A percentile compares a stretch with the other conserved stretches of the same genome.
Conservation (phyloP, 2,113 vertebrate species). For the Nettapus auritus region DNA sequence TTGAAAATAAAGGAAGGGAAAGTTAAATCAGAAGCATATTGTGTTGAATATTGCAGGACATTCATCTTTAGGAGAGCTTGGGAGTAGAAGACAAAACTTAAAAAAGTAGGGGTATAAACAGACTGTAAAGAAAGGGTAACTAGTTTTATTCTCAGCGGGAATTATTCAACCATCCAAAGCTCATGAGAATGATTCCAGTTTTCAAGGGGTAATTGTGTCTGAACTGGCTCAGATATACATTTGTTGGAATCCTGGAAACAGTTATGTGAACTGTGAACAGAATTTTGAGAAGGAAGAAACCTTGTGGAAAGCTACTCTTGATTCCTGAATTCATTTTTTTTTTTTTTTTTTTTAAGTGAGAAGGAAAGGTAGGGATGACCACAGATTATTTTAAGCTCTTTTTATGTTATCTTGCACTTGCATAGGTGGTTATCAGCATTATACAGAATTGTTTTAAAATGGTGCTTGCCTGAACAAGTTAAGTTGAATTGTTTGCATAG, state of each 20-base stretch:
- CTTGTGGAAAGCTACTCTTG: background rate
- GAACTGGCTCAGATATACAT: constrained; percentile 58
- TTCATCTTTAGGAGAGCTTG: background rate
- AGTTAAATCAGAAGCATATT: constrained; percentile 26
- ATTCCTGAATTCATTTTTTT: background rate
- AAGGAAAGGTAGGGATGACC: background rate
- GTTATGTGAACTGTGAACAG: constrained; percentile 37
- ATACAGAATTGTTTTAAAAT: background rate
- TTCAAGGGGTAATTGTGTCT: constrained; percentile 48
- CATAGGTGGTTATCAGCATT: background rate
- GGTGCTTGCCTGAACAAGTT: background rate
- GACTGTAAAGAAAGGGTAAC: constrained; percentile 22
- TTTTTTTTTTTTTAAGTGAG: background rate
- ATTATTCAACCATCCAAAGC: constrained; percentile 51
- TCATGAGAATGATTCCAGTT: background rate
- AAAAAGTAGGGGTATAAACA: constrained; percentile 16
- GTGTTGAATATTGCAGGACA: constrained; percentile 2
- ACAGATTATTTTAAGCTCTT: background rate
- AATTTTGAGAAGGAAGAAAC: constrained; percentile 41
- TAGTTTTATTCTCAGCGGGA: constrained; percentile 41
- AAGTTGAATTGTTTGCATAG: background rate
- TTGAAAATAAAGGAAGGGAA: constrained; percentile 8
- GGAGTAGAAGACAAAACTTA: background rate
- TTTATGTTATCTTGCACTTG: background rate
- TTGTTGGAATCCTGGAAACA: constrained; percentile 43